A percentile compares a stretch with the other conserved stretches of the same genome.
These are phyloP conservation scores for Ianthella basta DNA, from an alignment of 37 sponge, comb jelly and placozoan genomes.

Conservation along the genomic window DNA sequence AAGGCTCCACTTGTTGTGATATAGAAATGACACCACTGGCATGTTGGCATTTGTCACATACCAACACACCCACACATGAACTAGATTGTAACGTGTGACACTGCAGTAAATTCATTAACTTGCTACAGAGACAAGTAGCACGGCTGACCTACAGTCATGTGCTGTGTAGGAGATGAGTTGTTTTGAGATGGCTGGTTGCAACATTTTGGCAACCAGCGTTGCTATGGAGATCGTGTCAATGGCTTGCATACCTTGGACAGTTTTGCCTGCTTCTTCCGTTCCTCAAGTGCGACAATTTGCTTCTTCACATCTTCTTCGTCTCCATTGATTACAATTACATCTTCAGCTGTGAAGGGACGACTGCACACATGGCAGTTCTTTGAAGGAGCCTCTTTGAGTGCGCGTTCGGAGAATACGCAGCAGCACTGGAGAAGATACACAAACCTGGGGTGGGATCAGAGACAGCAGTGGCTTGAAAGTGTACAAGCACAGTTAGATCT, in stretches of 20 bases:
- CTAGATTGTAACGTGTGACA: too few species aligned
- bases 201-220: too few species aligned
- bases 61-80: too few species aligned
- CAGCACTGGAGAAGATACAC: conserved; percentile 74
- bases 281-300: conserved; percentile 60
- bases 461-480: neutral
- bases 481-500: neutral
- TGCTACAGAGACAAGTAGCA: too few species aligned
- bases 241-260: conserved; percentile 38
- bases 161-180: too few species aligned
- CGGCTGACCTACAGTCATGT: too few species aligned
- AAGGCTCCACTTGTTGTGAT: too few species aligned
- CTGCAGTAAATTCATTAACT: too few species aligned
- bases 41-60: too few species aligned
- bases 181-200: too few species aligned
- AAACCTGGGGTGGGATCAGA: conserved; percentile 37
- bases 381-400: conserved; percentile 80
- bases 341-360: conserved; percentile 31
- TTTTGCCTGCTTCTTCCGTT: conserved; percentile 65
- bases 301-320: conserved; percentile 71
- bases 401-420: conserved; percentile 90
- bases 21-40: too few species aligned
- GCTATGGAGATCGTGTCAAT: neutral
- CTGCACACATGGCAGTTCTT: conserved; percentile 89
- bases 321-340: conserved; percentile 80